Evolutionary conservation across 2,113 vertebrate genomes (phyloP), one percentile per base, ranked within the genome.

Genomic region (Nothoprocta perdicaria): DNA sequence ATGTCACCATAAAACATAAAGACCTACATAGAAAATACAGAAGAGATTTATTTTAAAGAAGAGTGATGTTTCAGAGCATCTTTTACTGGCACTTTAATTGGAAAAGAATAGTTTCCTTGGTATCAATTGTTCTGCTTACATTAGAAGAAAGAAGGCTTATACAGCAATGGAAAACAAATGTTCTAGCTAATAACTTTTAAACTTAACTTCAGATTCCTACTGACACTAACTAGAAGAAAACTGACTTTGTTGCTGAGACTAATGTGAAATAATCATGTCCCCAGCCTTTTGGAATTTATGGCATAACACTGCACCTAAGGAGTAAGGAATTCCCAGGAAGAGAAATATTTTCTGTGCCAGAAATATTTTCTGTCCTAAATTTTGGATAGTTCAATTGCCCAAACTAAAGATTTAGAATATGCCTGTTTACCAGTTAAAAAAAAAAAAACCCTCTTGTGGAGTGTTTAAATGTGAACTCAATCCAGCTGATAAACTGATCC

Each of bases 271-370:
- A 82, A 79, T 65, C 66, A 35, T 65, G 68, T 78, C 76, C 89
- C 1, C 19, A 80, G 89, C 29, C 58, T 85, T 78, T 80, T 15
- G 58, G 61, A 45, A 77, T 91, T 92, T 87, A 61, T 84, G 92
- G 88, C 86, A 53, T 53, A 73, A 89, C 79, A 85, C 40, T 45
- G 55, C 26, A 67, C 23, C 24, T 75, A 80, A 88, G n/a, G 61
- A 95, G 80, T 26, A 84, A 81, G 53, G 82, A 89, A 94, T 57
- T 68, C 65, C 79, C 43, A 95, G 91, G 33, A 83, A 78, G 48
- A 89, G 69, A 78, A 23, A 52, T 92, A 88, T 68, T 89, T 74
- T 53, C 75, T 65, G 26, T 45, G 80, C 66, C 88, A 95, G 52
- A 38, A 38, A 38, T 38, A 38, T 38, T 40, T 85, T 89, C 73